These are phyloP conservation scores for Drosophila atroscutellata DNA, from an alignment of 2,888 invertebrate species.

Conservation along the genomic window DNA sequence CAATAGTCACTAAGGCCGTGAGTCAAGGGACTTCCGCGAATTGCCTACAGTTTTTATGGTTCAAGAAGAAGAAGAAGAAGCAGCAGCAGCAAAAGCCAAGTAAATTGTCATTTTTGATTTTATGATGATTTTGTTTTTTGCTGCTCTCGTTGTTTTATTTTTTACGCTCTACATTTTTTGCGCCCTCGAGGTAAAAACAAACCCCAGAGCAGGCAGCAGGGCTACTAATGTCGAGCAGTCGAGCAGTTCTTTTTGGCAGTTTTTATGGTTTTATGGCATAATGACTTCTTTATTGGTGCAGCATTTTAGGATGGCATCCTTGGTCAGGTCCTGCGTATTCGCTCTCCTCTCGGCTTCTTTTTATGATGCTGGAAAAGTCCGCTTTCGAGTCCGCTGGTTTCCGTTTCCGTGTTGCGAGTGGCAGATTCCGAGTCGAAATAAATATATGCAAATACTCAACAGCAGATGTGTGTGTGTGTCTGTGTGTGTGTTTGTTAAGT, in stretches of 20 bases:
- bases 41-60: constrained; percentile 60
- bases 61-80: constrained; percentile 23
- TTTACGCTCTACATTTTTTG: constrained; percentile 80
- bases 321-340: constrained; percentile 38
- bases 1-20: constrained; percentile 35
- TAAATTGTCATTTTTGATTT: constrained; percentile 64
- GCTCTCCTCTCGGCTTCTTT: constrained; percentile 14
- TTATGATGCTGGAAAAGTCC: constrained; percentile 17
- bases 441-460: constrained; percentile 62
- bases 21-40: constrained; percentile 68
- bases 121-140: constrained; percentile 66
- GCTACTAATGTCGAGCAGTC: constrained; percentile 75
- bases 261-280: constrained; percentile 76
- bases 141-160: constrained; percentile 79
- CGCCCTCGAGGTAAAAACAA: constrained; percentile 16
- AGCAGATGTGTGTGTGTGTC: constrained; percentile 32
- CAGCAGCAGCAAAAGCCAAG: constrained; percentile 39
- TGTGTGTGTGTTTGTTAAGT: constrained; percentile 40
- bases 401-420: constrained; percentile 63
- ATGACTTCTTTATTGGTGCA: constrained; percentile 81
- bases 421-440: background rate
- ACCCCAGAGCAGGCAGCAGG: constrained; percentile 9
- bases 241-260: constrained; percentile 38
- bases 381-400: constrained; percentile 33
- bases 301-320: constrained; percentile 45